Conservation (phyloP, 2,113 vertebrate species). For the Sebastes schlegelii region DNA sequence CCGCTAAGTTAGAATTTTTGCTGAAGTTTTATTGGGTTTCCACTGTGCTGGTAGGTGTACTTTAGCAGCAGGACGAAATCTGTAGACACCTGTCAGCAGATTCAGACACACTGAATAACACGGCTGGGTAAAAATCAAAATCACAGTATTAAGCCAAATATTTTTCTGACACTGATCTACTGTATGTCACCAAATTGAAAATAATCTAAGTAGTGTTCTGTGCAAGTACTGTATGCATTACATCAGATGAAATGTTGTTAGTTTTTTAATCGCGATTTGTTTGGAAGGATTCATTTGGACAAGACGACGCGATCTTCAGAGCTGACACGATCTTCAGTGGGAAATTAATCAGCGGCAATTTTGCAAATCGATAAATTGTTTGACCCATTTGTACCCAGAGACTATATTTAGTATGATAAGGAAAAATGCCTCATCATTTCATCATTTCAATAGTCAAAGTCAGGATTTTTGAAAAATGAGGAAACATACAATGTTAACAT, state of each 20-base stretch:
- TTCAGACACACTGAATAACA: background rate
- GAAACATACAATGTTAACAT: too few relatives aligned
- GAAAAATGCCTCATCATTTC: too few relatives aligned
- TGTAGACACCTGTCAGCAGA: background rate
- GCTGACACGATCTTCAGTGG: background rate
- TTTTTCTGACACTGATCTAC: background rate
- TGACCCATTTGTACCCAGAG: too few relatives aligned
- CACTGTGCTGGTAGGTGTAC: background rate
- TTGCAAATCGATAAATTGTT: background rate
- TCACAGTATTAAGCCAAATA: background rate
- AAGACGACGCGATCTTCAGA: background rate
- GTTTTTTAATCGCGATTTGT: background rate
- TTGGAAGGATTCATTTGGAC: background rate
- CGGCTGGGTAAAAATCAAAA: background rate
- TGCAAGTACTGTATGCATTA: background rate
- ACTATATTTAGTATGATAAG: too few relatives aligned
- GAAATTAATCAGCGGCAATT: background rate
- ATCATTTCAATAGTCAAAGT: too few relatives aligned
- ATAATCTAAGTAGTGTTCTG: background rate
- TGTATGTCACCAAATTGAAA: background rate
- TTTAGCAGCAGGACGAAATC: background rate
- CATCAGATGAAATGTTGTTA: background rate
- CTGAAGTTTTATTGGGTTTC: background rate
- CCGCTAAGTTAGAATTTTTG: background rate
- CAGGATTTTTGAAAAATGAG: too few relatives aligned